Evolutionary conservation across 1,140 invertebrate species (phyloP).

Genomic region (Lordiphosa stackelbergi): DNA sequence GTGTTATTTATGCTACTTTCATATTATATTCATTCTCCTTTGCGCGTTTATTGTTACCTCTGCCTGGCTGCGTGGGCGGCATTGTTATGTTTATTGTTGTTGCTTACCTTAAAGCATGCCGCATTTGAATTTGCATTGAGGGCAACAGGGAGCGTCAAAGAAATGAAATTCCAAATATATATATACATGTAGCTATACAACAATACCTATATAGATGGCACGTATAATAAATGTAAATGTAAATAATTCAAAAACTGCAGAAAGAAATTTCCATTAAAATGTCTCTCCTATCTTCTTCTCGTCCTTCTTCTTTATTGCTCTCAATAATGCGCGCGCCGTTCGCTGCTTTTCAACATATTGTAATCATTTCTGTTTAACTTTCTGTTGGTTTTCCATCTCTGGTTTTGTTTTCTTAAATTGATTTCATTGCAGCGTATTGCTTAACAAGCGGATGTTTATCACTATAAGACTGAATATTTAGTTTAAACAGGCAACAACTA

Average conservation of each 20-base stretch:
- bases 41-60: slow-evolving; percentile 50
- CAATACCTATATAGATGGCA: slow-evolving; percentile 57
- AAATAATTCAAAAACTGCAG: slow-evolving; percentile 73
- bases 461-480: slow-evolving; percentile 77
- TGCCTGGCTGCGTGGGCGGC: slow-evolving; percentile 30
- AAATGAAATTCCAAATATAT: slow-evolving; percentile 25
- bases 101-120: slow-evolving; percentile 54
- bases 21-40: slow-evolving; percentile 69
- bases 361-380: slow-evolving; percentile 23
- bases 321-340: slow-evolving; percentile 53
- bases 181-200: slow-evolving; percentile 20
- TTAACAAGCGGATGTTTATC: slow-evolving; percentile 76
- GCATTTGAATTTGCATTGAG: slow-evolving; percentile 68
- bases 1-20: slow-evolving; percentile 70
- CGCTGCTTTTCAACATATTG: slow-evolving; percentile 57
- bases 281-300: slow-evolving; percentile 71
- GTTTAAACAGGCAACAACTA: slow-evolving; percentile 48
- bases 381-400: slow-evolving; percentile 9
- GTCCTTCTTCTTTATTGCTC: slow-evolving; percentile 54
- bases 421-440: slow-evolving; percentile 69
- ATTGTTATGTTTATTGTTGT: slow-evolving; percentile 46
- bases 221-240: slow-evolving; percentile 64
- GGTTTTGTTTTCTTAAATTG: slow-evolving; percentile 36
- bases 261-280: slow-evolving; percentile 75
- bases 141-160: slow-evolving; percentile 22